Evolutionary conservation across 2,888 invertebrate species (phyloP).

Genomic region (Synanthedon tipuliformis): DNA sequence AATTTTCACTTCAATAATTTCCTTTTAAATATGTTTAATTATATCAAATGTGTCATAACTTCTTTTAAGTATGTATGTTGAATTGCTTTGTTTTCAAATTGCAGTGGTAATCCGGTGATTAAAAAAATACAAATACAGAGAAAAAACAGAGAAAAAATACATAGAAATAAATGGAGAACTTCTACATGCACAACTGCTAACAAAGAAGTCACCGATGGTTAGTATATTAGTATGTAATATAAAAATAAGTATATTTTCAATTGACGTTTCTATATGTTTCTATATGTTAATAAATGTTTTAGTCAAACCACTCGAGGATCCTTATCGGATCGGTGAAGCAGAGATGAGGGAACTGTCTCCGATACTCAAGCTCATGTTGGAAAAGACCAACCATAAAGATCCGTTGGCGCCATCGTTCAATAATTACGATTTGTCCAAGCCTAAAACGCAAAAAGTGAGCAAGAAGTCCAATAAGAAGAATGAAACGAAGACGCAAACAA

Average conservation of each 20-base stretch:
- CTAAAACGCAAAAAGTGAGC: conserved; percentile 15
- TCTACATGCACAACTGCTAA: conserved; percentile 28
- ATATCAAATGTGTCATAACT: too few relatives aligned
- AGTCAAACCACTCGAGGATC: conserved; percentile 36
- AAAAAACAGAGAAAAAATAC: too few relatives aligned
- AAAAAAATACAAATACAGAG: too few relatives aligned
- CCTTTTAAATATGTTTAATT: too few relatives aligned
- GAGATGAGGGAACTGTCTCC: conserved; percentile 61
- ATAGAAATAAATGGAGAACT: conserved; percentile 35
- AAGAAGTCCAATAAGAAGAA: conserved; percentile 18
- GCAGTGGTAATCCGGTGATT: conserved; percentile 45
- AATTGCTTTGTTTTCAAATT: background rate
- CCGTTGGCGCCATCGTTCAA: conserved; percentile 21
- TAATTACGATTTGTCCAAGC: conserved; percentile 29
- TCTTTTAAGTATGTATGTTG: too few relatives aligned
- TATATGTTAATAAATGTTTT: conserved; percentile 18
- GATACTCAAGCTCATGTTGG: conserved; percentile 56
- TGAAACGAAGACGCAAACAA: conserved; percentile 17
- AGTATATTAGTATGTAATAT: conserved; percentile 20
- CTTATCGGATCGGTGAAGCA: conserved; percentile 57
- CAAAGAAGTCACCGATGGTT: conserved; percentile 23
- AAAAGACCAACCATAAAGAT: conserved; percentile 38
- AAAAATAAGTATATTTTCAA: background rate
- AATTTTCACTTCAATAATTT: too few relatives aligned
- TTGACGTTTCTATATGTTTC: too few relatives aligned